Conservation (phyloP, 2,888 invertebrate genomes). For the Gordius sp. region DNA sequence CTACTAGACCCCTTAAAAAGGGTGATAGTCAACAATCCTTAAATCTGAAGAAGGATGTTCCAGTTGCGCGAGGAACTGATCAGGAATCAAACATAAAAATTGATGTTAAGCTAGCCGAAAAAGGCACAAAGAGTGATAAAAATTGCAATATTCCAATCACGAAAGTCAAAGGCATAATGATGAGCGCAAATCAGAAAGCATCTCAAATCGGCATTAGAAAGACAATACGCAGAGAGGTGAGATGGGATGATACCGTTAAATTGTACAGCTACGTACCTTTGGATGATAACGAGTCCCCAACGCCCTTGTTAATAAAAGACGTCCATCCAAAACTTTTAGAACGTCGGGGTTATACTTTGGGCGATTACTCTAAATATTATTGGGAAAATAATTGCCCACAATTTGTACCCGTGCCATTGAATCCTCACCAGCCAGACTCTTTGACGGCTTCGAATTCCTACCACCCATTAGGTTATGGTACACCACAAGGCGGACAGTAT, state of each 20-base stretch:
- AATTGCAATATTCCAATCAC: no score
- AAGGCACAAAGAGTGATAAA: no score
- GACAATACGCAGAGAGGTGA: background rate
- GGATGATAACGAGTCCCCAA: background rate
- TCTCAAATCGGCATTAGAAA: background rate
- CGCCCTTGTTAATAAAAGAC: slow-evolving; percentile 1
- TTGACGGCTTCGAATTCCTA: no score
- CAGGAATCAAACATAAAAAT: background rate
- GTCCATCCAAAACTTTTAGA: background rate
- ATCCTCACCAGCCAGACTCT: no score
- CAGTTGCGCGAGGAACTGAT: background rate
- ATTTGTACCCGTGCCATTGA: no score
- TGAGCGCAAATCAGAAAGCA: background rate
- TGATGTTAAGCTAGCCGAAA: background rate
- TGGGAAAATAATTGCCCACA: slow-evolving; percentile 2
- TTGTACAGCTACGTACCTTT: background rate
- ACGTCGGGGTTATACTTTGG: background rate
- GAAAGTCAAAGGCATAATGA: background rate
- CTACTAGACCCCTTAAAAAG: background rate
- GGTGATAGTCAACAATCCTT: background rate
- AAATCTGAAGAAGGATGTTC: background rate
- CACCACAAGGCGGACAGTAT: no score
- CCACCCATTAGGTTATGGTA: no score
- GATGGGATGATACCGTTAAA: background rate
- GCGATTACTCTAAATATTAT: slow-evolving; percentile 3